Base-by-base conservation (phyloP, 2,888 invertebrate genomes). In the Hartigia nigra region DNA sequence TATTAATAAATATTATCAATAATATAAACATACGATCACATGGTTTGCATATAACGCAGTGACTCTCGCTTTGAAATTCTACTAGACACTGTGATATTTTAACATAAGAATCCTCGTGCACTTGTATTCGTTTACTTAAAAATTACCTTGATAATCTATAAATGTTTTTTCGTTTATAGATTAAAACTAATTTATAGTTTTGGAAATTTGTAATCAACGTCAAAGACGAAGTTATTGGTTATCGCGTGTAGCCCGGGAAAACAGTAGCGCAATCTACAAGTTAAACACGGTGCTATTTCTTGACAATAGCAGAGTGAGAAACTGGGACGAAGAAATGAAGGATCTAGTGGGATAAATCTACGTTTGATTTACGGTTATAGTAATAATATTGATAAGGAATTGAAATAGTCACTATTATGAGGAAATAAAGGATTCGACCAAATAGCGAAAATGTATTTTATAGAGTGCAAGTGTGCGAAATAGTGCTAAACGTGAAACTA, bases 1-100 rank as follows among this genome's bases (percentile, higher is more conserved):
- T 70, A 39, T 36, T n/a, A 36, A 76, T 76, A 70, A 70, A 36
- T 12, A 32, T 72, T 12, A 35, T 70, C 12, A 70, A 70, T 70
- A 76, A 70, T 76, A 55, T 23, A 55, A 23, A 55, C 55, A 5
- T 23, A 55, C 55, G 55, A 55, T 55, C 55, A 55, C 2, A 23
- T 55, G 55, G 23, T 55, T 55, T 23, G 55, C 23, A 55, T 23
- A 14, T 55, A 55, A 55, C 55, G 55, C 55, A 55, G 55, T 55
- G 9, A 55, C 55, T 55, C 9, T 55, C 14, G 23, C 55, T 55
- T 55, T 55, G 23, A 55, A 55, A 1, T 55, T 23, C 23, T 23
- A 9, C 23, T 23, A 1, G 9, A 23, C 4, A 55, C 23, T 55
- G 23, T 55, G 55, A 55, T 23, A 9, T 23, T 55, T 55, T 55